phyloP scores from a whole-genome alignment of 2,797 vertebrate genomes.

The Sciurus carolinensis region DNA sequence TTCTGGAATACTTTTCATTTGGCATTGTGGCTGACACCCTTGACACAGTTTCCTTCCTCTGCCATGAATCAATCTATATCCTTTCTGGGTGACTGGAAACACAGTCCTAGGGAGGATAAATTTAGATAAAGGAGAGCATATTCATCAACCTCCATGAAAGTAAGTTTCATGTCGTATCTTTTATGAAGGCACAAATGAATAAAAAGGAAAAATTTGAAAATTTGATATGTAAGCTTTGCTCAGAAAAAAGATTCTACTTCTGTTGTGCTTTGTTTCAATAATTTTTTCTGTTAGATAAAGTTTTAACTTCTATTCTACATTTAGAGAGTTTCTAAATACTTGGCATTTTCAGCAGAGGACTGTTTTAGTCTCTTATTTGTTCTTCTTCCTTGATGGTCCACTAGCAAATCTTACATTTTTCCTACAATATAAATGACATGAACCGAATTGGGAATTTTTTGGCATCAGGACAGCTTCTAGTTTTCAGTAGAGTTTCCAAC shows the following conservation, averaged over 20 bases:
- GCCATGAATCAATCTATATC: background rate
- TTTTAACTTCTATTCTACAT: background rate
- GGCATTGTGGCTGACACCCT: background rate
- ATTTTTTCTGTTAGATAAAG: background rate
- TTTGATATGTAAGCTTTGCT: background rate
- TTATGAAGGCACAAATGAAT: background rate
- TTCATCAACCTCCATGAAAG: background rate
- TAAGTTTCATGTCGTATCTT: background rate
- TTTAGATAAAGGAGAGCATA: background rate
- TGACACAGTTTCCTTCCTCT: background rate
- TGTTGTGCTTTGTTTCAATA: background rate
- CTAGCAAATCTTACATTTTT: conserved; percentile 47
- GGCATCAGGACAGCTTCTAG: background rate
- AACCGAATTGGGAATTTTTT: conserved; percentile 5
- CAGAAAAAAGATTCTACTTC: background rate
- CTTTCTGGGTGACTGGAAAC: background rate
- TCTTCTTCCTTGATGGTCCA: background rate
- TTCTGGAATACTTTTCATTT: background rate
- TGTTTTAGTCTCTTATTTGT: conserved; percentile 68
- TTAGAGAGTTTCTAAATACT: conserved; percentile 67
- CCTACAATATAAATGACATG: conserved; percentile 21
- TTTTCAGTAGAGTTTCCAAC: background rate
- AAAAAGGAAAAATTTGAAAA: background rate
- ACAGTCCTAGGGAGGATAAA: background rate
- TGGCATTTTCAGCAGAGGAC: conserved; percentile 51